Base-by-base conservation (phyloP, 2,797 vertebrate genomes). In the Hydrolagus colliei region DNA sequence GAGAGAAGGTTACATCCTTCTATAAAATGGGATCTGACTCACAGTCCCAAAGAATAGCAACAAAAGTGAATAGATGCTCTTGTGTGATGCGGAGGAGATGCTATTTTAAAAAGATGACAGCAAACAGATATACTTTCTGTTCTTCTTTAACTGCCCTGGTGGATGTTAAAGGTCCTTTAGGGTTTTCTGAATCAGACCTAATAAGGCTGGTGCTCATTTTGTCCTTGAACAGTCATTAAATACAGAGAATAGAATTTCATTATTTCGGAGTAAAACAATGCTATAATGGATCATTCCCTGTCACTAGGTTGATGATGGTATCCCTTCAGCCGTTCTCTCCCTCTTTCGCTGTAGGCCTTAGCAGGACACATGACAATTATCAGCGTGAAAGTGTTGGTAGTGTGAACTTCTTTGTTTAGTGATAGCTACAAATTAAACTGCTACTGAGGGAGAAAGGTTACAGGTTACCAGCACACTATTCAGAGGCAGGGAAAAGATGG, bases 291-390 rank as follows among this genome's bases (percentile, higher is more conserved):
- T 82, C 27, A 67, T 8, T 82, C 63, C 2, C 0, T 82, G 63
- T 68, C 67, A 22, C 9, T 82, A 82, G 67, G 67, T 67, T 67
- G 14, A 68, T 32, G 14, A 65, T 67, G 65, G 7, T 20, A 68
- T 82, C 63, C 27, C 78, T 82, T 82, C 10, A 82, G 35, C 27
- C 22, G 6, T 35, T 67, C 63, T 63, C 62, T 68, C 13, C 27
- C 27, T 63, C 61, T 12, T 27, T 79, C 13, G 6, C 41, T 52
- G 41, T 52, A 52, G 41, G 41, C 27, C 27, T 82, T 35, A 35
- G 63, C 65, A 82, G 63, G 78, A 14, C 63, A 20, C 63, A 20
- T 68, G 27, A 62, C 22, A 82, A 82, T 82, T 82, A 82, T 65
- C 78, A 65, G 67, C 65, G 22, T 62, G 67, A 65, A 82, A 82